Evolutionary conservation across 2,888 invertebrate genomes (phyloP).

Genomic region (Apamea sordens): DNA sequence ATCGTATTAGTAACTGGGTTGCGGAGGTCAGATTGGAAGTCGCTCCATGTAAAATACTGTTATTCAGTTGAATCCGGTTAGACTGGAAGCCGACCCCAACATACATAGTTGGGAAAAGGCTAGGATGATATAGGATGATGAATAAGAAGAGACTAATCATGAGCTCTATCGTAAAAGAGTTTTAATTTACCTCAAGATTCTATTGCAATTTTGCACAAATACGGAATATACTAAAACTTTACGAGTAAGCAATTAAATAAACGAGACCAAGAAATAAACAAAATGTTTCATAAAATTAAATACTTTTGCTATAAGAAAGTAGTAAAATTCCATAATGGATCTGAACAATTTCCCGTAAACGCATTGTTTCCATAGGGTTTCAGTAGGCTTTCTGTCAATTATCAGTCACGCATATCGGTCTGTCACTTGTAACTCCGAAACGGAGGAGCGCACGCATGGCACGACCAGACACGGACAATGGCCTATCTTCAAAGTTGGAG

Average conservation of each 20-base stretch:
- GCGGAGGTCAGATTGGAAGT: too few relatives aligned
- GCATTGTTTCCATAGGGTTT: constrained; percentile 61
- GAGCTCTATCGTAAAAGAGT: not conserved
- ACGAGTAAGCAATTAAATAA: constrained; percentile 10
- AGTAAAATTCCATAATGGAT: constrained; percentile 51
- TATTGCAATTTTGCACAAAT: not conserved
- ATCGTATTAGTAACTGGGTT: too few relatives aligned
- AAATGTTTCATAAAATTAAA: constrained; percentile 30
- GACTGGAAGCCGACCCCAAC: too few relatives aligned
- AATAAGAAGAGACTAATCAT: not conserved
- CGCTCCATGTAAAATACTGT: too few relatives aligned
- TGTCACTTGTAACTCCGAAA: constrained; percentile 56
- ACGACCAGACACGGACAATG: constrained; percentile 70
- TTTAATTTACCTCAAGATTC: not conserved
- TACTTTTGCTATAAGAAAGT: constrained; percentile 32
- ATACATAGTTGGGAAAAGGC: too few relatives aligned
- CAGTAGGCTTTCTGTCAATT: constrained; percentile 69
- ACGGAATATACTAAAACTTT: constrained; percentile 1
- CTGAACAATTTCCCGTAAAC: constrained; percentile 61
- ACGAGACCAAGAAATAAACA: not conserved
- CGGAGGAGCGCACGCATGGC: constrained; percentile 71
- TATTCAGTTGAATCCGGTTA: too few relatives aligned
- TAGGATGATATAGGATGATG: too few relatives aligned
- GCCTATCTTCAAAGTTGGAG: constrained; percentile 50
- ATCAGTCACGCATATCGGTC: constrained; percentile 71